A percentile compares a stretch with the other conserved stretches of the same genome.
Evolutionary conservation across 2,113 vertebrate genomes (phyloP).

Genomic region (Scatophagus argus): DNA sequence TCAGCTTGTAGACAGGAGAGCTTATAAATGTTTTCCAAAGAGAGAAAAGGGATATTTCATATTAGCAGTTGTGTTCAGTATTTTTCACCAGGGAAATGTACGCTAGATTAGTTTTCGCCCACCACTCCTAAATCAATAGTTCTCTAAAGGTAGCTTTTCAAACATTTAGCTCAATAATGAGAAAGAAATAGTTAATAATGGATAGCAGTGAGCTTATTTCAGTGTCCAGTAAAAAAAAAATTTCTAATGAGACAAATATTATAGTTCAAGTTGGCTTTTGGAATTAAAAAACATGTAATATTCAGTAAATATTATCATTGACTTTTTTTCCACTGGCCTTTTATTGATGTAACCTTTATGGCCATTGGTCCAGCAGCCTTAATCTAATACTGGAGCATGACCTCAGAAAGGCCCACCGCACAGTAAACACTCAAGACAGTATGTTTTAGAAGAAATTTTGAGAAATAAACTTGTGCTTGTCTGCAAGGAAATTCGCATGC

Average conservation of each 20-base stretch:
- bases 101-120: constrained; percentile 54
- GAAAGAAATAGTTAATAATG: constrained; percentile 3
- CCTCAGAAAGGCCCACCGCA: constrained; percentile 13
- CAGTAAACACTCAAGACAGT: constrained; percentile 19
- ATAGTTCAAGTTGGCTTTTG: background rate
- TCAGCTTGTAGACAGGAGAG: constrained; percentile 63
- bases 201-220: background rate
- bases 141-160: constrained; percentile 50
- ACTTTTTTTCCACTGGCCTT: background rate
- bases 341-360: background rate
- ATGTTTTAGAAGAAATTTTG: constrained; percentile 51
- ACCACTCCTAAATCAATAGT: constrained; percentile 66
- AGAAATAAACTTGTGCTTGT: constrained; percentile 47
- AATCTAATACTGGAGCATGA: background rate
- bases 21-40: constrained; percentile 73
- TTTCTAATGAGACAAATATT: background rate
- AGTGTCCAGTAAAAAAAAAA: background rate
- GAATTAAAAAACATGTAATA: background rate
- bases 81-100: constrained; percentile 58
- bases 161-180: constrained; percentile 54
- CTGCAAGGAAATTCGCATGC: constrained; percentile 42
- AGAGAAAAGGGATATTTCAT: constrained; percentile 69
- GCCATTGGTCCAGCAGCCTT: constrained; percentile 23
- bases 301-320: constrained; percentile 1
- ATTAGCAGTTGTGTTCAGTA: constrained; percentile 63